Evolutionary conservation across 2,797 vertebrate genomes (phyloP), one percentile per base, ranked within the genome.

Genomic region (Triplophysa bombifrons): DNA sequence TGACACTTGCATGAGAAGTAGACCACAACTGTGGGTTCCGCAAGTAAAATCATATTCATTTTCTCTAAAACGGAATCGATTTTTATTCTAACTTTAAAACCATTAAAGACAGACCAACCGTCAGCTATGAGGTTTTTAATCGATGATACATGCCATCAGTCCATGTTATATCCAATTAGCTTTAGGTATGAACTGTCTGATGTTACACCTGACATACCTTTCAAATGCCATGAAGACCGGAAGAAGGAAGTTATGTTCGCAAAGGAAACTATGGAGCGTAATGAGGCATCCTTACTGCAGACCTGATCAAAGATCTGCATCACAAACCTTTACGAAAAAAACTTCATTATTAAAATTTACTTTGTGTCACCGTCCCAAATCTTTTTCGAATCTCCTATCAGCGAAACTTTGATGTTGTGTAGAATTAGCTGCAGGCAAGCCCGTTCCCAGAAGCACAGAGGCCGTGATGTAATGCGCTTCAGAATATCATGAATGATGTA

Each of bases 401-500:
- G 20, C 64, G 20, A 20, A 72, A 51, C 20, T 78, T 72, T 67
- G 63, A 68, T 53, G 80, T 72, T 48, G 19, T 61, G 61, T 51
- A 58, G 53, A 82, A 53, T 41, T 13, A 50, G 38, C 70, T 72
- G 30, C 34, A 14, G 34, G 70, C 44, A 27, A 74, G 48, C 70
- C 34, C 22, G 63, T 63, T 72, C 58, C 27, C 80, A 46, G 22
- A 51, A 38, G 64, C 56, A 14, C 75, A 53, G 38, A 76, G 55
- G 53, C 38, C 44, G 63, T 69, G 50, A 82, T 74, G 65, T 74
- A 78, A 78, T 55, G 34, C 4, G 1, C 53, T 69, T 77, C 55
- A 78, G 63, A 70, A 63, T 66, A 25, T 74, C 66, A 77, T 74
- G 44, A 78, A 77, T 71, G 58, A 82, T 77, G 70, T 77, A 74